Evolutionary conservation across 92 coral and sea anemone species (phyloP).

Genomic region (Porites lobata): DNA sequence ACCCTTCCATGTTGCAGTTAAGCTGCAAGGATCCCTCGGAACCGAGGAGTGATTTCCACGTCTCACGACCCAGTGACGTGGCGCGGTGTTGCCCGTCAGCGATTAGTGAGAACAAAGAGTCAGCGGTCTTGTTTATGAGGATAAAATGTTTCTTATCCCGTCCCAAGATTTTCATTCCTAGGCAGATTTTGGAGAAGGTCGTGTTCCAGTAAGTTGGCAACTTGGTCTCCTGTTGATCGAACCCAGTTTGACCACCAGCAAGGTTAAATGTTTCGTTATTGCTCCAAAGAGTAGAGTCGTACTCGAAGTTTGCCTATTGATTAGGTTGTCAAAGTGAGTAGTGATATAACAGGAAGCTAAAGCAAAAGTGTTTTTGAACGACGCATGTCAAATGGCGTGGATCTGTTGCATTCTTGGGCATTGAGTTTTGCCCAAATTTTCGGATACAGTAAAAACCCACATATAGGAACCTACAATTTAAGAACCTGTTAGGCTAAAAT

Average conservation of each 20-base stretch:
- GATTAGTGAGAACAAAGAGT: background rate
- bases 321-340: no score
- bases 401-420: no score
- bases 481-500: no score
- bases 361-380: no score
- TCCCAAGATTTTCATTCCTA: background rate
- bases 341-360: no score
- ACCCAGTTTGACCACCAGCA: background rate
- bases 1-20: background rate
- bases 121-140: background rate
- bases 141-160: background rate
- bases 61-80: background rate
- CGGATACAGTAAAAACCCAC: no score
- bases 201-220: conserved; percentile 1
- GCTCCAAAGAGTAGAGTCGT: background rate
- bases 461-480: no score
- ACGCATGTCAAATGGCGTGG: no score
- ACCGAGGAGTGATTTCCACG: background rate
- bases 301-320: background rate
- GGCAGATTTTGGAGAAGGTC: background rate
- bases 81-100: background rate
- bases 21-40: background rate
- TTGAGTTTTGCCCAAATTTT: no score
- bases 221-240: background rate
- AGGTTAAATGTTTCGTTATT: background rate